phyloP scores from a whole-genome alignment of 2,113 vertebrate species.

The Excalfactoria chinensis region DNA sequence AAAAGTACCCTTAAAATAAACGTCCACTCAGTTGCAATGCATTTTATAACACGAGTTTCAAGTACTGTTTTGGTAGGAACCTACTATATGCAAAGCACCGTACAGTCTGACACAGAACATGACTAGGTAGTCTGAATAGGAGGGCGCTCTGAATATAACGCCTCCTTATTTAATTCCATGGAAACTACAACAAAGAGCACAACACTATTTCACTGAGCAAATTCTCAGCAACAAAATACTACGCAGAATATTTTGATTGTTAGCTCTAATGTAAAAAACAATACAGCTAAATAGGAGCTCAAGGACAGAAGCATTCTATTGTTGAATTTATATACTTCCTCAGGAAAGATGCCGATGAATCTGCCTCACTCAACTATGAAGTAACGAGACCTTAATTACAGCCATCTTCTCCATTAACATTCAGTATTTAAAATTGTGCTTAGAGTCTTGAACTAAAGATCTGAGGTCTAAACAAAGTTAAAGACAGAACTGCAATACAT shows the following conservation, averaged over 20 bases:
- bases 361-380: background rate
- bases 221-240: too few relatives aligned
- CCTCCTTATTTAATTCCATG: background rate
- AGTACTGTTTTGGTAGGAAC: background rate
- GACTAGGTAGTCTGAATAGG: background rate
- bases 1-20: background rate
- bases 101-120: background rate
- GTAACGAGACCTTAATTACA: constrained; percentile 28
- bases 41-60: background rate
- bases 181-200: background rate
- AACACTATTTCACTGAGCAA: too few relatives aligned
- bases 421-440: constrained; percentile 48
- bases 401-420: constrained; percentile 26
- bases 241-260: background rate
- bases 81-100: background rate
- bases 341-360: background rate
- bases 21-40: background rate
- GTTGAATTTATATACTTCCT: background rate
- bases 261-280: background rate
- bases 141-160: background rate
- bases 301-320: background rate
- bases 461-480: background rate
- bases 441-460: constrained; percentile 38
- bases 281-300: background rate
- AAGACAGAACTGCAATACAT: background rate